Conservation (phyloP, 2,797 vertebrate genomes). For the Ceyx erithaca region DNA sequence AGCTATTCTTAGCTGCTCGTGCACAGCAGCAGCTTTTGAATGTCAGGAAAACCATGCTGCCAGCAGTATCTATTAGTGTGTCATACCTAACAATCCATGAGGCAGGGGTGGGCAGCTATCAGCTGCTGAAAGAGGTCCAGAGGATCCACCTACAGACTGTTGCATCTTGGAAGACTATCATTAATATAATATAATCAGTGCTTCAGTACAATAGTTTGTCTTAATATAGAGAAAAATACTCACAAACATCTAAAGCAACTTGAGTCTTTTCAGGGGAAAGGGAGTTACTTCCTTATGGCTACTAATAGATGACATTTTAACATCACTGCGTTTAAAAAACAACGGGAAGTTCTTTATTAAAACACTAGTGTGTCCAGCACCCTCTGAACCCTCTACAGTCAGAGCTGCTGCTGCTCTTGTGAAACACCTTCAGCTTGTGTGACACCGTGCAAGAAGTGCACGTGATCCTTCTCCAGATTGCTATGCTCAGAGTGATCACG, state of each 20-base stretch:
- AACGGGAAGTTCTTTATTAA: neutral
- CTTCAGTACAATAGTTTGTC: neutral
- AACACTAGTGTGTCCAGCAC: neutral
- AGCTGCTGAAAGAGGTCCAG: neutral
- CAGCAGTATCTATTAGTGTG: neutral
- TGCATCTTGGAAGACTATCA: neutral
- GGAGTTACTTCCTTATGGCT: neutral
- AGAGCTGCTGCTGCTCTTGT: neutral
- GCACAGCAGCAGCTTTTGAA: neutral
- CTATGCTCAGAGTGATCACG: neutral
- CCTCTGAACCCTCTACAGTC: neutral
- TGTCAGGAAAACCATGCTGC: neutral
- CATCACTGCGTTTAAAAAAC: neutral
- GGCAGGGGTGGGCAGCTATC: neutral
- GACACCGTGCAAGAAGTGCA: accelerated
- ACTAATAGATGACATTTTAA: neutral
- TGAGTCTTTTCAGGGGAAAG: neutral
- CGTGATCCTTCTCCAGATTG: neutral
- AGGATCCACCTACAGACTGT: neutral
- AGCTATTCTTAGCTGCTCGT: neutral
- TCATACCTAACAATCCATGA: neutral
- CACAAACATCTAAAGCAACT: neutral
- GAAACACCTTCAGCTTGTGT: neutral
- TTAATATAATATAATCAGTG: neutral
- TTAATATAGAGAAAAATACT: neutral